Evolutionary conservation across 2,113 vertebrate species (phyloP).

Genomic region (Poeciliopsis turrubarensis): DNA sequence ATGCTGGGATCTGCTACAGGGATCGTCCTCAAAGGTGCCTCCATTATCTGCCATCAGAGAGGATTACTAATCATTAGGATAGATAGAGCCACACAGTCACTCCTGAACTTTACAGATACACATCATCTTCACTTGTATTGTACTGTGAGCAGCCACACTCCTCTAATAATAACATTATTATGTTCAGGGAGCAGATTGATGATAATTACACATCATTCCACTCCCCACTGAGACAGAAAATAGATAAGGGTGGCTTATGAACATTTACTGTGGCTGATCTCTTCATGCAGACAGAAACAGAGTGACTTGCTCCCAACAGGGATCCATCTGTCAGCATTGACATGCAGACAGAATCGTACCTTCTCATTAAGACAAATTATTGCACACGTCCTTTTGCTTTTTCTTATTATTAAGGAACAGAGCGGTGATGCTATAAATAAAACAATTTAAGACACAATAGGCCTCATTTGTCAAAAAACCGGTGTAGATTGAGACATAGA

Average conservation of each 20-base stretch:
- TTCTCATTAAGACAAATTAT: conserved; percentile 49
- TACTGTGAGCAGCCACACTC: conserved; percentile 33
- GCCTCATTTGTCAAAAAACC: background rate
- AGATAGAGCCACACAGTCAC: conserved; percentile 22
- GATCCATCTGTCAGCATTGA: conserved; percentile 26
- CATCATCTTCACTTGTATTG: conserved; percentile 22
- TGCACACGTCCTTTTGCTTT: conserved; percentile 17
- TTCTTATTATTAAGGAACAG: conserved; percentile 33
- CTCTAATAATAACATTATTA: conserved; percentile 64
- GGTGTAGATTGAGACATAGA: background rate
- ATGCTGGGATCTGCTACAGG: conserved; percentile 36
- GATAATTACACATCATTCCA: conserved; percentile 61
- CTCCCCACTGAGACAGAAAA: conserved; percentile 58
- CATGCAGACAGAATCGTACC: conserved; percentile 11
- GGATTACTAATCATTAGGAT: conserved; percentile 63
- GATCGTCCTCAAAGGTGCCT: conserved; percentile 36
- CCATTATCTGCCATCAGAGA: conserved; percentile 64
- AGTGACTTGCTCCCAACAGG: conserved; percentile 31
- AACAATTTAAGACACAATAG: background rate
- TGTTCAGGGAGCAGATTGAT: conserved; percentile 65
- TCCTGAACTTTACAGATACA: conserved; percentile 22
- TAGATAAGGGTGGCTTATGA: conserved; percentile 55
- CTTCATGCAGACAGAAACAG: conserved; percentile 34
- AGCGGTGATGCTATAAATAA: background rate
- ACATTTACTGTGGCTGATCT: conserved; percentile 38